phyloP scores from a whole-genome alignment of 2,888 invertebrate genomes.

The Deladenus siricidicola region DNA sequence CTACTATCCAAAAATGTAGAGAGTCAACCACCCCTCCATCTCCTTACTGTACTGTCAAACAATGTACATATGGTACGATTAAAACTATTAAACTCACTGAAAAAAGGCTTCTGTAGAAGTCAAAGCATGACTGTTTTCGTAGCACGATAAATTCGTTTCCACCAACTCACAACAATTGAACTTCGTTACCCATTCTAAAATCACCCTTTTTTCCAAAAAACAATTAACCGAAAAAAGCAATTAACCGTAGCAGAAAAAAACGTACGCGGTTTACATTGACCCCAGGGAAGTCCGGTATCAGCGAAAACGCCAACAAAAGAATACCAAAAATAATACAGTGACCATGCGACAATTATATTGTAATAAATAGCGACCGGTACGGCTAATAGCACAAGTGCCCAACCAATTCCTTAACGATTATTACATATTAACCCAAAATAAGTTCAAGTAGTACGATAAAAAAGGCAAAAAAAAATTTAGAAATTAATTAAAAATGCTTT shows the following conservation, averaged over 20 bases:
- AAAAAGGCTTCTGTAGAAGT: slow-evolving; percentile 49
- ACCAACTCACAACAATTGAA: slow-evolving; percentile 44
- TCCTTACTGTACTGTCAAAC: no score
- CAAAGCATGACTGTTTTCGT: slow-evolving; percentile 32
- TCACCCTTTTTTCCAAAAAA: background rate
- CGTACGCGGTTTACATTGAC: slow-evolving; percentile 31
- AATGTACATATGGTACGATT: background rate
- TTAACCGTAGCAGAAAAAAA: background rate
- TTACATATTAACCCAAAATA: no score
- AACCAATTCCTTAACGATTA: slow-evolving; percentile 52
- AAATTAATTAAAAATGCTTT: no score
- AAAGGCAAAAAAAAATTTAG: no score
- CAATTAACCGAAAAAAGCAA: no score
- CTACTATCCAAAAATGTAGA: background rate
- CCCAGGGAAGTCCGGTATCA: slow-evolving; percentile 36
- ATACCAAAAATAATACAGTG: slow-evolving; percentile 48
- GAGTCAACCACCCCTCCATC: no score
- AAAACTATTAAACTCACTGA: slow-evolving; percentile 30
- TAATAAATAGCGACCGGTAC: slow-evolving; percentile 50
- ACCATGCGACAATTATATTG: slow-evolving; percentile 47
- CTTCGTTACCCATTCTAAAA: slow-evolving; percentile 34
- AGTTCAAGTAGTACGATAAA: no score
- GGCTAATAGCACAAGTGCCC: slow-evolving; percentile 48
- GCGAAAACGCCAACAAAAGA: slow-evolving; percentile 34
- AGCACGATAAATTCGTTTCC: slow-evolving; percentile 34